Evolutionary conservation across 2,888 invertebrate genomes (phyloP).

Genomic region (Vanessa cardui): DNA sequence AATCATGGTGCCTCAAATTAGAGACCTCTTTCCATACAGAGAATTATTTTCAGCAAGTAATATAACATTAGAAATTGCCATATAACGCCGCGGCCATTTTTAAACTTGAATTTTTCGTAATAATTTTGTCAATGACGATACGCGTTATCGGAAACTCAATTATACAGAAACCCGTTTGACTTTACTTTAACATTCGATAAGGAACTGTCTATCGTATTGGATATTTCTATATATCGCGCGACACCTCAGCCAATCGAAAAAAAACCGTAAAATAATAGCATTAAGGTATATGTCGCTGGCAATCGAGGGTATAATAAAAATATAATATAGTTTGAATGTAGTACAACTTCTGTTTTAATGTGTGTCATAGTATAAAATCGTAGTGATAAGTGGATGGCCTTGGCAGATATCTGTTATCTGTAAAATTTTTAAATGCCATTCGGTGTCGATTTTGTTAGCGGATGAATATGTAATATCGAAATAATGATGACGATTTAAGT

Average conservation of each 20-base stretch:
- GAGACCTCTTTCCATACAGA: too few relatives aligned
- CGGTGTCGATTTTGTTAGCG: conserved; percentile 40
- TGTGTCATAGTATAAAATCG: conserved; percentile 41
- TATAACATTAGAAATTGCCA: not conserved
- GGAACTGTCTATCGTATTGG: conserved; percentile 38
- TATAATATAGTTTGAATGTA: conserved; percentile 31
- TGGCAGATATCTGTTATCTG: conserved; percentile 65
- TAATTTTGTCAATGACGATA: conserved; percentile 44
- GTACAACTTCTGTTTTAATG: conserved; percentile 33
- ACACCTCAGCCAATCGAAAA: not conserved
- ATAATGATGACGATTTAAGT: too few relatives aligned
- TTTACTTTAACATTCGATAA: conserved; percentile 50
- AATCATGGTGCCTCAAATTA: too few relatives aligned
- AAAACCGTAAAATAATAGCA: conserved; percentile 13
- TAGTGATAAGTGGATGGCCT: conserved; percentile 57
- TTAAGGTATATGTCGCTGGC: conserved; percentile 10
- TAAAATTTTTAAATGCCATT: conserved; percentile 49
- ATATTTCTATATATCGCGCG: conserved; percentile 18
- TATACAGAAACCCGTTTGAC: conserved; percentile 48
- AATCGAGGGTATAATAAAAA: not conserved
- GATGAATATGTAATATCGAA: too few relatives aligned
- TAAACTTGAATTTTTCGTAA: conserved; percentile 8
- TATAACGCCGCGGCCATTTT: not conserved
- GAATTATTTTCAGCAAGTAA: too few relatives aligned
- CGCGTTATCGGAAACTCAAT: conserved; percentile 43